Conservation (phyloP, 1,140 invertebrate species). For the Ceratina japonica region DNA sequence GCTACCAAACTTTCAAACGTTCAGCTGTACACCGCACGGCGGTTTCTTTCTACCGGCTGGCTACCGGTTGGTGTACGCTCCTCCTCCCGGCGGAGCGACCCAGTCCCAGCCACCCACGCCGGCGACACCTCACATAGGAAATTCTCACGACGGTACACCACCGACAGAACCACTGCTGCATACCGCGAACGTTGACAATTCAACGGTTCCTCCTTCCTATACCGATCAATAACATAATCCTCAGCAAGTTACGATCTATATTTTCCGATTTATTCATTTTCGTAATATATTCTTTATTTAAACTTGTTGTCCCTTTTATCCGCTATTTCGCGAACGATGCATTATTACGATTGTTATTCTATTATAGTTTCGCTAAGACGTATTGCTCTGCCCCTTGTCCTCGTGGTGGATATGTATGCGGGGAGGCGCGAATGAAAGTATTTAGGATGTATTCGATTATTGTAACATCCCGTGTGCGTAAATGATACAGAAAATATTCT, state of each 20-base stretch:
- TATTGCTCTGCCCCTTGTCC: constrained; percentile 33
- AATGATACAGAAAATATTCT: constrained; percentile 53
- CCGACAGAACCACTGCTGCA: constrained; percentile 72
- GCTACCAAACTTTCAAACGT: constrained; percentile 71
- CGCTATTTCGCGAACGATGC: constrained; percentile 38
- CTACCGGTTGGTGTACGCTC: constrained; percentile 75
- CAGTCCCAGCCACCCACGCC: constrained; percentile 71
- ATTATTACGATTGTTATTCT: constrained; percentile 58
- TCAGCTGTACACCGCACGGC: constrained; percentile 70
- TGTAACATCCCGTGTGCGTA: constrained; percentile 28
- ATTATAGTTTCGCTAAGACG: constrained; percentile 59
- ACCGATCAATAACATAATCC: constrained; percentile 65
- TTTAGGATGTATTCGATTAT: constrained; percentile 48
- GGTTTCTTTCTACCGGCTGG: constrained; percentile 76
- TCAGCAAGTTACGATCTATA: constrained; percentile 49
- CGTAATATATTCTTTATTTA: constrained; percentile 57
- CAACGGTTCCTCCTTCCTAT: constrained; percentile 46
- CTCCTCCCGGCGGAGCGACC: constrained; percentile 67
- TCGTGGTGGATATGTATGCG: constrained; percentile 30
- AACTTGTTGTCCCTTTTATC: constrained; percentile 43
- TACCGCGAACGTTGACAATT: constrained; percentile 53
- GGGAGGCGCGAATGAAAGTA: constrained; percentile 47
- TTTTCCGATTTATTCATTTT: constrained; percentile 50
- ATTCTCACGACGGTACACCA: constrained; percentile 74
- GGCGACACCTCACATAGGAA: constrained; percentile 71